Evolutionary conservation across 1,140 invertebrate species (phyloP), one percentile per base, ranked within the genome.

Genomic region (Hypsibius dujardini): DNA sequence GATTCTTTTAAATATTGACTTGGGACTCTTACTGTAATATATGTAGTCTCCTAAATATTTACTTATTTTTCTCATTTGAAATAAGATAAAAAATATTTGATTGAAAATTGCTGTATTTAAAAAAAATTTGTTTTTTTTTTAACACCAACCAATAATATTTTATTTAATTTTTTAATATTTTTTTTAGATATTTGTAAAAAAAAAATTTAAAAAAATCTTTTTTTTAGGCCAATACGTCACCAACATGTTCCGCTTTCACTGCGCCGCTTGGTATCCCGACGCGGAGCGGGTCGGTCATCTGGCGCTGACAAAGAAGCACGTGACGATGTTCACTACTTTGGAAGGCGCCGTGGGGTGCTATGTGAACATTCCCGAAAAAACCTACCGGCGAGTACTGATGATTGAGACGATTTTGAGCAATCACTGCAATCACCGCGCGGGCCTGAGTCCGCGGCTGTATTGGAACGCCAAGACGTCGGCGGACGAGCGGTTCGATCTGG

Each of bases 341-440:
- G 95, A 98, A 82, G 95, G 95, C 46, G 89, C 87, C 40, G 78
- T 98, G 42, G 94, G 93, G 1, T 96, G 90, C 76, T 82, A 97
- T 73, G 78, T 98, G 74, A 94, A 95, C 1, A 82, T 98, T 47
- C 85, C 87, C 0, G 95, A 98, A 81, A 94, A 95, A 82, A 88
- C 89, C 15, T 98, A 96, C 78, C 79, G 93, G 59, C 82, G 93
- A 72, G 82, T 98, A 72, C 85, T 94, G n/a, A 96, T 97, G 91
- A 83, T 98, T 74, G 94, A 98, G 83, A 96, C 95, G 80, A 87
- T 94, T 0, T 82, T 97, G 72, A 86, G 88, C 12, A 87, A 86
- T 70, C 88, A 92, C 76, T 86, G 92, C 76, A 87, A 87, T 46
- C 92, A 96, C 77, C 84, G 87, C 47, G 91, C 87, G 69, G 81